These are phyloP conservation scores for Temnothorax curvispinosus DNA, from an alignment of 1,140 invertebrate genomes.

Conservation along the genomic window DNA sequence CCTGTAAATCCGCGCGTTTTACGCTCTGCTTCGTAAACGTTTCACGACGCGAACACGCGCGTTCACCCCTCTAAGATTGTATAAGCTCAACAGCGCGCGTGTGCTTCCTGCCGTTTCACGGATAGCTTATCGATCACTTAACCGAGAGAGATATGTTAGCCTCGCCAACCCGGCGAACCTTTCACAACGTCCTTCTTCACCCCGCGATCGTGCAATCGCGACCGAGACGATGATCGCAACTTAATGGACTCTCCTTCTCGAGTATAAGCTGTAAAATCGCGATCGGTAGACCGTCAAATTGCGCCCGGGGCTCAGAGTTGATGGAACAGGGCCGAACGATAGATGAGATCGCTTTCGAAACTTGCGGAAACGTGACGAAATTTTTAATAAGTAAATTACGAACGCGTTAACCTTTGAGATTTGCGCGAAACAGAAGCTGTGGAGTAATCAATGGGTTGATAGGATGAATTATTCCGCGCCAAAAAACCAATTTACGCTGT, in stretches of 20 bases:
- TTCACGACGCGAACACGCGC: background rate
- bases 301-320: background rate
- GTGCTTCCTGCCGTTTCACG: background rate
- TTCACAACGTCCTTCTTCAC: constrained; percentile 7
- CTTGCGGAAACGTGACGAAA: constrained; percentile 16
- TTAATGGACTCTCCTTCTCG: constrained; percentile 26
- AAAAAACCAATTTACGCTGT: background rate
- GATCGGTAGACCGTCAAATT: constrained; percentile 54
- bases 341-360: constrained; percentile 45
- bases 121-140: constrained; percentile 56
- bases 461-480: constrained; percentile 1
- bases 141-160: background rate
- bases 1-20: constrained; percentile 39
- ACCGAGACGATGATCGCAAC: constrained; percentile 1
- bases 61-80: background rate
- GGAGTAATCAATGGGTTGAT: background rate
- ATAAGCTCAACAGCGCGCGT: background rate
- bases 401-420: background rate
- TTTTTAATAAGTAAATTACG: constrained; percentile 37
- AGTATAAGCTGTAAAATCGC: constrained; percentile 27
- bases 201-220: background rate
- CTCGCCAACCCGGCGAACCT: background rate
- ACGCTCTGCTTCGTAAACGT: constrained; percentile 36
- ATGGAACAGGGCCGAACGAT: constrained; percentile 14
- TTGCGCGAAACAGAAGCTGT: background rate